Conservation (phyloP, 1,140 invertebrate genomes). For the Tribolium madens region DNA sequence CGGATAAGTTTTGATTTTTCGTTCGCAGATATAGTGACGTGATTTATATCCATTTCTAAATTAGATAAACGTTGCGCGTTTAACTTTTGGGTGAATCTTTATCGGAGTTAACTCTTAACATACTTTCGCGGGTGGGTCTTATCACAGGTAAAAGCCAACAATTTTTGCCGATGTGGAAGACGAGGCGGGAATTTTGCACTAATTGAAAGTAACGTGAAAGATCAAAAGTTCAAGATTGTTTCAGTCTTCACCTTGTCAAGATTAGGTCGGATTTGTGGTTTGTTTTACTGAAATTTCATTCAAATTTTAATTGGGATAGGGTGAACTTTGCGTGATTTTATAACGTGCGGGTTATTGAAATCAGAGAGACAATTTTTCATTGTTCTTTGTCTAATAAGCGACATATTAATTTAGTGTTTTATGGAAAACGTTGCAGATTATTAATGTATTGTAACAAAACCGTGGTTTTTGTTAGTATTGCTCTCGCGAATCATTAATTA, state of each 20-base stretch:
- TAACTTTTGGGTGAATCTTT: conserved; percentile 2
- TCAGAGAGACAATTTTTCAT: too few species aligned
- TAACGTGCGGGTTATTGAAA: too few species aligned
- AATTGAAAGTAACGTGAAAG: conserved; percentile 6
- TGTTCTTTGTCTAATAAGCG: too few species aligned
- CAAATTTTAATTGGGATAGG: too few species aligned
- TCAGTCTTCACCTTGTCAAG: background rate
- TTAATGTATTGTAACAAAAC: background rate
- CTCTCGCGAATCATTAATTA: background rate
- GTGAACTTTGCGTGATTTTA: too few species aligned
- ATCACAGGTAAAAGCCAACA: background rate
- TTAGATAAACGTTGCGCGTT: conserved; percentile 6
- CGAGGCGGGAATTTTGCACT: background rate
- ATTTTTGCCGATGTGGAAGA: background rate
- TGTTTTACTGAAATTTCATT: background rate
- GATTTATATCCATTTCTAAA: conserved; percentile 2
- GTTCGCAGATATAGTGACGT: conserved; percentile 4
- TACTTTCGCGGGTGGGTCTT: background rate
- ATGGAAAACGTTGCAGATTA: background rate
- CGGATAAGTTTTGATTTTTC: conserved; percentile 17
- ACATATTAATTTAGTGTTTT: too few species aligned
- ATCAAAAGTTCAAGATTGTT: conserved; percentile 19
- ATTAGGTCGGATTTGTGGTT: background rate
- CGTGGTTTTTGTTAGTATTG: background rate
- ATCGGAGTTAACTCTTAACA: background rate